Evolutionary conservation across 2,113 vertebrate genomes (phyloP), one percentile per base, ranked within the genome.

Genomic region (Nannospalax galili): DNA sequence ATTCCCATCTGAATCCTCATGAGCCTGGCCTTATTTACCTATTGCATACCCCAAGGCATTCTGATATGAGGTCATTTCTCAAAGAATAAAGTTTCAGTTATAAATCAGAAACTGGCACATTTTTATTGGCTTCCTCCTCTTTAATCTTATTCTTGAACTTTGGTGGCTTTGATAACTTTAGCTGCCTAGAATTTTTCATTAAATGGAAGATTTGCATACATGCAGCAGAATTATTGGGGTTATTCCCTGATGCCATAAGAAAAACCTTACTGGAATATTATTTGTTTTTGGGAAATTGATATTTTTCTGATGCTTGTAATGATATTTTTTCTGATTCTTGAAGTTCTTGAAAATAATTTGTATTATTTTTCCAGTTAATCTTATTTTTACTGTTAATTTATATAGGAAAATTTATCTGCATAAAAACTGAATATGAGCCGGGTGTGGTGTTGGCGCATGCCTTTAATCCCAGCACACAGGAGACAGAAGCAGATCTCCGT

Each of bases 381-480:
- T 88, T 95, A n/a, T 56, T 91, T 82, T 90, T 72, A 69, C 6
- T 62, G n/a, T 75, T 62, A 64, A 62, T 93, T 87, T 88, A 30
- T 69, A 3, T 48, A 73, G 37, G 70, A 72, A 67, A 78, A 91
- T 26, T 40, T 87, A 90, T 72, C 3, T 87, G 14, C n/a, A 6
- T 91, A 60, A 78, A 90, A 91, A 22, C n/a, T 95, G n/a, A n/a
- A n/a, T n/a, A n/a, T n/a, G n/a, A n/a, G n/a, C n/a, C n/a, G n/a
- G n/a, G n/a, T n/a, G n/a, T n/a, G n/a, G n/a, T n/a, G n/a, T n/a
- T n/a, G n/a, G n/a, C n/a, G n/a, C n/a, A n/a, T n/a, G n/a, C n/a
- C n/a, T n/a, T n/a, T n/a, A n/a, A n/a, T n/a, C n/a, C n/a, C n/a
- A n/a, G n/a, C n/a, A n/a, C n/a, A n/a, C n/a, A n/a, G n/a, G n/a